Percentiles rank a stretch among this genome's conserved stretches.
These are phyloP conservation scores for Cheirogaleus major DNA, from an alignment of 2,797 vertebrate species.

Conservation along the genomic window DNA sequence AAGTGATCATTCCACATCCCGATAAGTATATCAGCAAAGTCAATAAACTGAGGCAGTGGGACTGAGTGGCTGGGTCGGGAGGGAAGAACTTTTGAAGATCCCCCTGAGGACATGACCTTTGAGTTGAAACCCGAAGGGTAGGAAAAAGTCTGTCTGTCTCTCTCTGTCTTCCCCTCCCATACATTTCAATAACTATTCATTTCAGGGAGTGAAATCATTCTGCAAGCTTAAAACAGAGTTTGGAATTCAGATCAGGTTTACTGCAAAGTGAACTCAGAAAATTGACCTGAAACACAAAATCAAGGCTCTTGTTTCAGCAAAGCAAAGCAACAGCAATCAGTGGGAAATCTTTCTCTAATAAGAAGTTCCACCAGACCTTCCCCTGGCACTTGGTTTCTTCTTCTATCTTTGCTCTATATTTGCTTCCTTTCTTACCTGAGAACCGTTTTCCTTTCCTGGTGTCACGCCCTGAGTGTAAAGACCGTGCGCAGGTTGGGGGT, in stretches of 20 bases:
- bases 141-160: background rate
- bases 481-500: background rate
- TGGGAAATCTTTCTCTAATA: background rate
- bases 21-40: background rate
- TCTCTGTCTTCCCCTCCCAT: too few relatives aligned
- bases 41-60: background rate
- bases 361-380: background rate
- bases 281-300: background rate
- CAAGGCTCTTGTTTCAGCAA: background rate
- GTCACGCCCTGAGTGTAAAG: constrained; percentile 14
- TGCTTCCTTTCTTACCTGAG: background rate
- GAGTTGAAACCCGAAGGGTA: background rate
- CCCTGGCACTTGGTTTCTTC: background rate
- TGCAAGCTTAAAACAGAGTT: background rate
- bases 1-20: background rate
- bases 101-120: background rate
- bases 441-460: background rate
- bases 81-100: background rate
- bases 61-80: too few relatives aligned
- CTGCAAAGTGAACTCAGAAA: background rate
- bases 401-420: background rate
- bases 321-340: background rate
- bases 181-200: constrained; percentile 2
- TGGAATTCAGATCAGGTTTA: background rate
- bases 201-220: constrained; percentile 30